phyloP scores from a whole-genome alignment of 2,797 vertebrate species.

The Pseudocheirus occidentalis region DNA sequence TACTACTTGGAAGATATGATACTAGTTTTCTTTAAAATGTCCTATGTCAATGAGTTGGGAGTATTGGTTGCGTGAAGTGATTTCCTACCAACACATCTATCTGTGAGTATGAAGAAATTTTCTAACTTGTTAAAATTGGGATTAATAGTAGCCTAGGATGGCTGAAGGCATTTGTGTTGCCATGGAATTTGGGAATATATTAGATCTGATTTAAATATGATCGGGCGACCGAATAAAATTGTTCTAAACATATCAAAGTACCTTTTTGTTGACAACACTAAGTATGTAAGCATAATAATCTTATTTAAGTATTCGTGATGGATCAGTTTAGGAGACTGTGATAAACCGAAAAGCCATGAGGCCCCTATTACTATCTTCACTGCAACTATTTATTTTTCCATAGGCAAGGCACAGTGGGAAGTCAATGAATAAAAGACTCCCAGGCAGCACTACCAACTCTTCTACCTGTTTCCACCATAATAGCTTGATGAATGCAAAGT shows the following conservation, averaged over 20 bases:
- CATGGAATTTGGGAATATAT: not conserved
- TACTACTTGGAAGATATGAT: not conserved
- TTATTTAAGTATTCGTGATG: not conserved
- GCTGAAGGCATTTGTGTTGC: not conserved
- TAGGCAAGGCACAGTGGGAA: accelerated
- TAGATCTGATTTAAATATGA: not conserved
- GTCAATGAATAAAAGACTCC: not conserved
- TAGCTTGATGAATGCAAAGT: constrained; percentile 73
- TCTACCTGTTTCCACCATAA: constrained; percentile 58
- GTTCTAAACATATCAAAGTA: constrained; percentile 19
- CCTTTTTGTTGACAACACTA: not conserved
- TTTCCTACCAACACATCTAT: not conserved
- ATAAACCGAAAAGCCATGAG: not conserved
- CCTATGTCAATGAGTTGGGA: not conserved
- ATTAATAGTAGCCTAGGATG: not conserved
- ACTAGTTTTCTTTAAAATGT: not conserved
- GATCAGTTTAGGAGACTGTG: not conserved
- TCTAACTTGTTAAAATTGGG: not conserved
- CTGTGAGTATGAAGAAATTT: not conserved
- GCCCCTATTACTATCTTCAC: constrained; percentile 9
- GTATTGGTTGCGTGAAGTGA: not conserved
- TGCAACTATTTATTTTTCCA: constrained; percentile 2
- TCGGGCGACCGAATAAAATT: not conserved
- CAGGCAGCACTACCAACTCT: constrained; percentile 1
- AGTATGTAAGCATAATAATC: constrained; percentile 27